phyloP scores from a whole-genome alignment of 2,888 invertebrate species.

The Oscheius onirici region DNA sequence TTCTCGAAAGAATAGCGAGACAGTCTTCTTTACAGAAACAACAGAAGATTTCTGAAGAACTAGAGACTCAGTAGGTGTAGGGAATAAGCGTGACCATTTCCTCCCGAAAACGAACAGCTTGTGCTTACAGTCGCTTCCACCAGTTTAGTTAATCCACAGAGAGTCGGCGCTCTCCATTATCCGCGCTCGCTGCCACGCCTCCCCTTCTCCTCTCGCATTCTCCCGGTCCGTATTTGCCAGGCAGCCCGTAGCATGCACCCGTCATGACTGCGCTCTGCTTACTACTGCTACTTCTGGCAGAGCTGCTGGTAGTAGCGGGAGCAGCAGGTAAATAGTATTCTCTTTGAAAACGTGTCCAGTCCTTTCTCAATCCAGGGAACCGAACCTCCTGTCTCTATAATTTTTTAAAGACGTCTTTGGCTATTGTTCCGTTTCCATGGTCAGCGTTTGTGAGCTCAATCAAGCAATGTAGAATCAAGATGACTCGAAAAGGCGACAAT shows the following conservation, averaged over 20 bases:
- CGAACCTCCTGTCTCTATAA: not conserved
- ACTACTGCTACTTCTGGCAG: constrained; percentile 12
- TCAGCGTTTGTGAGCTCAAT: no score
- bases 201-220: not conserved
- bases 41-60: no score
- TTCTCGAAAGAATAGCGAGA: no score
- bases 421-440: no score
- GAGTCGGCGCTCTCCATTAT: constrained; percentile 6
- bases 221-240: constrained; percentile 20
- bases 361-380: not conserved
- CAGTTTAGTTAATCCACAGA: constrained; percentile 18
- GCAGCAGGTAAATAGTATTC: not conserved
- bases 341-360: not conserved
- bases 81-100: no score
- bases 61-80: no score
- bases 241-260: constrained; percentile 14
- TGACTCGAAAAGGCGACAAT: not conserved
- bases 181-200: constrained; percentile 13
- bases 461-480: no score
- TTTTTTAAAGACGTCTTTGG: not conserved
- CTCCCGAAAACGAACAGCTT: no score
- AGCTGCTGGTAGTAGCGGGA: not conserved
- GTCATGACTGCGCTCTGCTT: constrained; percentile 25
- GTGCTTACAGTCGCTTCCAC: constrained; percentile 2
- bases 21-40: no score